Conservation (phyloP, 2,797 vertebrate genomes). For the Iguana delicatissima region DNA sequence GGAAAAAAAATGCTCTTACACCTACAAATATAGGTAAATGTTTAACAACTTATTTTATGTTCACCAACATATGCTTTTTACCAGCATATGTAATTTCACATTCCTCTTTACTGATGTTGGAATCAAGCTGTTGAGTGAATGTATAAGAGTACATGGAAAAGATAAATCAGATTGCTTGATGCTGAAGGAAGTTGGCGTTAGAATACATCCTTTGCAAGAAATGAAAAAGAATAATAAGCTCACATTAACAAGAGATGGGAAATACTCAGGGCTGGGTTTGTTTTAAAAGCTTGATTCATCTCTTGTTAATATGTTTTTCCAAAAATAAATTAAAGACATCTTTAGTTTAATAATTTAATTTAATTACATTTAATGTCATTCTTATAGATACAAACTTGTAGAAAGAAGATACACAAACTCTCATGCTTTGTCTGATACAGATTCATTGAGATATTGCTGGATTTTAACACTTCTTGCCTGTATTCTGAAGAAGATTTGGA, state of each 20-base stretch:
- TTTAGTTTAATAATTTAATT: too few relatives aligned
- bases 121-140: neutral
- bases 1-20: neutral
- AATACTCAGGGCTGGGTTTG: neutral
- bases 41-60: neutral
- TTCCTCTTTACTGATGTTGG: neutral
- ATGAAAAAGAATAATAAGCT: conserved; percentile 3
- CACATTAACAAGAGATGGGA: neutral
- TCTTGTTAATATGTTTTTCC: neutral
- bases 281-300: neutral
- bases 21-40: neutral
- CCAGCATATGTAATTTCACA: neutral
- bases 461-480: neutral
- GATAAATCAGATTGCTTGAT: neutral
- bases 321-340: neutral
- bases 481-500: neutral
- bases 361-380: neutral
- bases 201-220: conserved; percentile 7
- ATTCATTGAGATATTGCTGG: neutral
- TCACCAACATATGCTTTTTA: neutral
- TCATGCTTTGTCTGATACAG: too few relatives aligned
- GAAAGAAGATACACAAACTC: neutral
- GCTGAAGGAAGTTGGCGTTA: neutral
- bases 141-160: neutral
- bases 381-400: too few relatives aligned